Evolutionary conservation across 1,140 invertebrate species (phyloP).

Genomic region (Aphelinus certus): DNA sequence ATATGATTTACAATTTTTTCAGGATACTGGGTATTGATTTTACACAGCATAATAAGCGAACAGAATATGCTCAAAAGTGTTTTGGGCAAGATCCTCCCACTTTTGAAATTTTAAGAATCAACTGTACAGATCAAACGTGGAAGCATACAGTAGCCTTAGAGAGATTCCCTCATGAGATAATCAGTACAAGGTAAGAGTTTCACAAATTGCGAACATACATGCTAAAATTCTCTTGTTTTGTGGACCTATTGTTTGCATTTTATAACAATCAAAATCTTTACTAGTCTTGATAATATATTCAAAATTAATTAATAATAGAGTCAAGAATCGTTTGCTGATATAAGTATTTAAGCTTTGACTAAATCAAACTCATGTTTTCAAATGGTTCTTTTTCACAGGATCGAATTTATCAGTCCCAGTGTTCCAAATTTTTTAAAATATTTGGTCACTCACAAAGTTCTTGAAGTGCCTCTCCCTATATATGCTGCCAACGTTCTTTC

Average conservation of each 20-base stretch:
- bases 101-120: constrained; percentile 49
- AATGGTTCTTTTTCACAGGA: constrained; percentile 35
- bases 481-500: constrained; percentile 51
- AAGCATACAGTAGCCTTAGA: constrained; percentile 32
- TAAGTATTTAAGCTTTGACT: no score
- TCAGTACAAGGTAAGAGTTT: constrained; percentile 43
- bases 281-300: no score
- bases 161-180: constrained; percentile 40
- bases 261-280: no score
- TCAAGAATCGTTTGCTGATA: no score
- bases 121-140: constrained; percentile 38
- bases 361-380: no score
- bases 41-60: constrained; percentile 50
- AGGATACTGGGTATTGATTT: constrained; percentile 54
- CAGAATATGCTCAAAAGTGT: constrained; percentile 46
- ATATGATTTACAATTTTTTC: constrained; percentile 23
- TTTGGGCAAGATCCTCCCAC: constrained; percentile 49
- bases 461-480: constrained; percentile 48
- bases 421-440: constrained; percentile 45
- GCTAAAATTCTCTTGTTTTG: no score
- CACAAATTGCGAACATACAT: not conserved
- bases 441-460: constrained; percentile 44
- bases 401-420: constrained; percentile 53
- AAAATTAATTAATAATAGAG: no score
- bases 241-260: no score